These are phyloP conservation scores for Magallana nippona DNA, from an alignment of 2,888 invertebrate species.

Conservation along the genomic window DNA sequence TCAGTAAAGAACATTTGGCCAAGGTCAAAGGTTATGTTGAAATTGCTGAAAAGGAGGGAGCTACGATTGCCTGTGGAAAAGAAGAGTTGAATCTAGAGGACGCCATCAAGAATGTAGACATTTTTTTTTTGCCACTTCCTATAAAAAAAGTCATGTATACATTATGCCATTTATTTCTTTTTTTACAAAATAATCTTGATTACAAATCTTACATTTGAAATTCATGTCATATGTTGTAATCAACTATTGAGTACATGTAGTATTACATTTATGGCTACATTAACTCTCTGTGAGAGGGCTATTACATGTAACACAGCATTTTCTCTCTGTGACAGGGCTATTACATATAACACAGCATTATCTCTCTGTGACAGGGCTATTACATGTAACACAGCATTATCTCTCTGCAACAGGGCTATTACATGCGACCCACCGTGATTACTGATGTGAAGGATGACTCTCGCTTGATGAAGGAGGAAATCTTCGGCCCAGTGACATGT, in stretches of 20 bases:
- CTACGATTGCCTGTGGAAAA: slow-evolving; percentile 77
- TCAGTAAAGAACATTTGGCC: slow-evolving; percentile 80
- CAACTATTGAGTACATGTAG: too few relatives aligned
- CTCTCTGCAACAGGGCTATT: background rate
- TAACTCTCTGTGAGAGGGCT: too few relatives aligned
- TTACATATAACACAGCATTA: background rate
- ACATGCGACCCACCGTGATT: slow-evolving; percentile 81
- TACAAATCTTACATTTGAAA: too few relatives aligned
- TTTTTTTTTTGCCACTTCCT: too few relatives aligned
- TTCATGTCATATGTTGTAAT: too few relatives aligned
- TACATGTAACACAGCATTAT: background rate
- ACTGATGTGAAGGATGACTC: slow-evolving; percentile 79
- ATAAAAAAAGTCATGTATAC: too few relatives aligned
- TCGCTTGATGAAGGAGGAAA: slow-evolving; percentile 82
- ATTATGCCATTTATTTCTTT: too few relatives aligned
- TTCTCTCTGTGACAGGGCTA: background rate
- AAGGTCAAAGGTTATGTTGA: slow-evolving; percentile 81
- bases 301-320: too few relatives aligned
- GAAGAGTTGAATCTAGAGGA: slow-evolving; percentile 74
- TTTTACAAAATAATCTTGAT: too few relatives aligned
- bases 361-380: background rate
- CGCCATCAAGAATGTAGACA: slow-evolving; percentile 73
- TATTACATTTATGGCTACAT: too few relatives aligned
- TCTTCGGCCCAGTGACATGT: slow-evolving; percentile 83
- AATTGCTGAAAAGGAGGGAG: slow-evolving; percentile 80